Conservation (phyloP, 1,140 invertebrate species). For the Pogonomyrmex barbatus region DNA sequence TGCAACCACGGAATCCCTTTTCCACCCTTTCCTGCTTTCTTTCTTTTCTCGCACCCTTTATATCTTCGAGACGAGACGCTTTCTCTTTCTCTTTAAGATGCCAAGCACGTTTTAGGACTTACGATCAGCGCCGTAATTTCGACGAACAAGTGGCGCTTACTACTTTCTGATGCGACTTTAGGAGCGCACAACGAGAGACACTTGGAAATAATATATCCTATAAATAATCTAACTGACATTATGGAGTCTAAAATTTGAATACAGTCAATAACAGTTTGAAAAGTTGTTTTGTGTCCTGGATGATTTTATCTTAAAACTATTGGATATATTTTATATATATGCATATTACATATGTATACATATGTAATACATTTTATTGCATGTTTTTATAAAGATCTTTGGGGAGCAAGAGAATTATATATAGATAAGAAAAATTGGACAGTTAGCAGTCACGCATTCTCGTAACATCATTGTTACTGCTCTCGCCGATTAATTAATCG, state of each 20-base stretch:
- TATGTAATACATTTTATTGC: no score
- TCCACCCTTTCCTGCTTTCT: conserved; percentile 3
- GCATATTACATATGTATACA: no score
- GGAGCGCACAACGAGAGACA: conserved; percentile 58
- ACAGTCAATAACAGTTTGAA: conserved; percentile 30
- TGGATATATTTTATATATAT: background rate
- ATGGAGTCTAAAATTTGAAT: conserved; percentile 14
- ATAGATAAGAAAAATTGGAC: background rate
- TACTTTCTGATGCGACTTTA: conserved; percentile 73
- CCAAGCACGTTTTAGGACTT: conserved; percentile 76
- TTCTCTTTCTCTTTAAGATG: conserved; percentile 63
- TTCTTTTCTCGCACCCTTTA: conserved; percentile 55
- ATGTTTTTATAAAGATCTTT: background rate
- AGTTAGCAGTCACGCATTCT: background rate
- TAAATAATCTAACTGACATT: conserved; percentile 44
- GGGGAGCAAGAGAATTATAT: background rate
- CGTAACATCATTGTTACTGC: conserved; percentile 36
- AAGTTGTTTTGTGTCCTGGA: background rate
- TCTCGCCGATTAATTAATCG: conserved; percentile 55
- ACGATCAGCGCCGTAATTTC: conserved; percentile 73
- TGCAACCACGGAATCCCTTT: conserved; percentile 73
- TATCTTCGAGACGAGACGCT: conserved; percentile 51
- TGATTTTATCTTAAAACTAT: background rate
- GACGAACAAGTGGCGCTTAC: conserved; percentile 73
- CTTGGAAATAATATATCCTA: conserved; percentile 54